Evolutionary conservation across 2,797 vertebrate species (phyloP).

Genomic region (Psittacula echo): DNA sequence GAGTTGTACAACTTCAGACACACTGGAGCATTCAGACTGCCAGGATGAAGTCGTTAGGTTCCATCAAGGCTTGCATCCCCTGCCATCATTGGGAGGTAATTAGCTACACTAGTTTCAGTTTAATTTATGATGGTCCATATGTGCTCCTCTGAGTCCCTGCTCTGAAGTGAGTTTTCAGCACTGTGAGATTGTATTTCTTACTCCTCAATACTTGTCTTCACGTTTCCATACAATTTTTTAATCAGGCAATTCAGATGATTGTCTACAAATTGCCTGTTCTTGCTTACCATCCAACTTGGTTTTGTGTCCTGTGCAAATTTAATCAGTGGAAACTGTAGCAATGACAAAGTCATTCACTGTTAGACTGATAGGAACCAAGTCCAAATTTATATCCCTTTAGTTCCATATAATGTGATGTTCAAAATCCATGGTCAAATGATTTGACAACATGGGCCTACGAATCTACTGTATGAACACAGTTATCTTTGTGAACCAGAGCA

Average conservation of each 20-base stretch:
- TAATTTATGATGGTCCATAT: not conserved
- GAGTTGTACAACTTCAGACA: not conserved
- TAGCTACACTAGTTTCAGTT: not conserved
- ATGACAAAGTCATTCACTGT: not conserved
- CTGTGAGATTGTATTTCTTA: not conserved
- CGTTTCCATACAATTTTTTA: not conserved
- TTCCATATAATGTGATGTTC: not conserved
- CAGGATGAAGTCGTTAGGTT: not conserved
- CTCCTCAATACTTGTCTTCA: not conserved
- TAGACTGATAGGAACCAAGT: not conserved
- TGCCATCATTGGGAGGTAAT: not conserved
- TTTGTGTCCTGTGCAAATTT: slow-evolving; percentile 6
- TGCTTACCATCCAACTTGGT: not conserved
- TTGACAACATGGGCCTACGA: not conserved
- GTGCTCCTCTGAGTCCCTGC: not conserved
- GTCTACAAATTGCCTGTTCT: not conserved
- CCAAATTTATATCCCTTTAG: not conserved
- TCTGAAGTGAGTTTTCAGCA: not conserved
- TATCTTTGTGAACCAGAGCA: not conserved
- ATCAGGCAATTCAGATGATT: not conserved
- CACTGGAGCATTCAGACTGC: not conserved
- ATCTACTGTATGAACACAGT: not conserved
- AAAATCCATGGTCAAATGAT: not conserved
- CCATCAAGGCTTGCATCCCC: not conserved
- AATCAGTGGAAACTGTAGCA: not conserved